A percentile compares a stretch with the other conserved stretches of the same genome.
Evolutionary conservation across 2,113 vertebrate species (phyloP).

Genomic region (Sakesphorus luctuosus): DNA sequence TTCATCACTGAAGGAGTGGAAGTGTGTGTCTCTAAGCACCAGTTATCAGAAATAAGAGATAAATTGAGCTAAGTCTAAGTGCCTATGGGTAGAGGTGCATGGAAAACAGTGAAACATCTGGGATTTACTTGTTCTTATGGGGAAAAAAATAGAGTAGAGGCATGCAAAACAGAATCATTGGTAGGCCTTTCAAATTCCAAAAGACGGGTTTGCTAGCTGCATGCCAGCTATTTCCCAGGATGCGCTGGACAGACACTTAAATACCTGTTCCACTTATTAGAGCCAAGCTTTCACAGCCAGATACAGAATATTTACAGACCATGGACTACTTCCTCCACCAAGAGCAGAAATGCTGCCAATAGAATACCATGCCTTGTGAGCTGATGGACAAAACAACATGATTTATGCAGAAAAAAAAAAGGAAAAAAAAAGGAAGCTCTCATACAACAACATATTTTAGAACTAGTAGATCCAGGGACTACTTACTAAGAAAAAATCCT

Average conservation of each 20-base stretch:
- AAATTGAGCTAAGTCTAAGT: neutral
- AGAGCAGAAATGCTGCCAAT: neutral
- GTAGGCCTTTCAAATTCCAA: neutral
- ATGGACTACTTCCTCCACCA: neutral
- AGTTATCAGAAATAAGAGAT: neutral
- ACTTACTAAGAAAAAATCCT: neutral
- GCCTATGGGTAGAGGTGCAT: neutral
- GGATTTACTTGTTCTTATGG: neutral
- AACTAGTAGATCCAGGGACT: neutral
- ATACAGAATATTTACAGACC: neutral
- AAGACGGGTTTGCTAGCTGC: neutral
- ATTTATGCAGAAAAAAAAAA: neutral
- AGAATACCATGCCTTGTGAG: neutral
- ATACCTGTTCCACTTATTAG: neutral
- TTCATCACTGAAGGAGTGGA: neutral
- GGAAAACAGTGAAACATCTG: neutral
- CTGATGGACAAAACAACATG: neutral
- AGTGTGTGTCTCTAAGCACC: rapidly evolving
- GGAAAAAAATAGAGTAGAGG: neutral
- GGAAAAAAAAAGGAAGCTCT: neutral
- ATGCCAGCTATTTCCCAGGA: neutral
- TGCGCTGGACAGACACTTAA: neutral
- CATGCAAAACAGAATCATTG: neutral
- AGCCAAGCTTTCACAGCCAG: neutral
- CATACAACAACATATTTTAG: neutral